Conservation (phyloP, 1,140 invertebrate genomes). For the Cotesia glomerata region DNA sequence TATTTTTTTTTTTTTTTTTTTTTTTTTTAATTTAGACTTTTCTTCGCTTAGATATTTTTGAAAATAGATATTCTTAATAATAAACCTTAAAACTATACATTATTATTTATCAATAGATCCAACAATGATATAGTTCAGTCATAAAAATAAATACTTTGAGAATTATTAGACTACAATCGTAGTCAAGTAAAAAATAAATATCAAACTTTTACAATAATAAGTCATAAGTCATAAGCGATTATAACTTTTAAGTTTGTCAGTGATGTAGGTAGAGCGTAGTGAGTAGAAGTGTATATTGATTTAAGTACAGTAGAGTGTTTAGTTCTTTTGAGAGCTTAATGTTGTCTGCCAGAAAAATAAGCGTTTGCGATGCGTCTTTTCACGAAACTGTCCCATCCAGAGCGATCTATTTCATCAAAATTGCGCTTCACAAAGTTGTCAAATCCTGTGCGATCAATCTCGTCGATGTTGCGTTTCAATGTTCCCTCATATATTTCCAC, state of each 20-base stretch:
- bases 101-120: no score
- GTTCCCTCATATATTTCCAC: slow-evolving; percentile 32
- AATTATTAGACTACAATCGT: no score
- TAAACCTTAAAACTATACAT: no score
- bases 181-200: neutral
- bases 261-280: neutral
- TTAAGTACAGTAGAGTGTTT: neutral
- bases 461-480: slow-evolving; percentile 64
- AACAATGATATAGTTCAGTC: no score
- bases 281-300: neutral
- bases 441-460: slow-evolving; percentile 68
- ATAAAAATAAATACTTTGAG: no score
- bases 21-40: no score
- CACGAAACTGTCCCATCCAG: slow-evolving; percentile 57
- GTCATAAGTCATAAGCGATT: neutral
- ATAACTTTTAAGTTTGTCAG: neutral
- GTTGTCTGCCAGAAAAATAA: slow-evolving; percentile 11
- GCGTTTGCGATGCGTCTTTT: slow-evolving; percentile 32
- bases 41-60: no score
- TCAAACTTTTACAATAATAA: neutral
- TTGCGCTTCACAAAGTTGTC: slow-evolving; percentile 62
- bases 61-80: no score
- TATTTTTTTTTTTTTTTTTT: no score
- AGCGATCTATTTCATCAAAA: slow-evolving; percentile 70
- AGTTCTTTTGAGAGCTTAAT: neutral